A percentile compares a stretch with the other conserved stretches of the same genome.
These are phyloP conservation scores for Dipodomys merriami DNA, from an alignment of 2,113 vertebrate species.

Conservation along the genomic window DNA sequence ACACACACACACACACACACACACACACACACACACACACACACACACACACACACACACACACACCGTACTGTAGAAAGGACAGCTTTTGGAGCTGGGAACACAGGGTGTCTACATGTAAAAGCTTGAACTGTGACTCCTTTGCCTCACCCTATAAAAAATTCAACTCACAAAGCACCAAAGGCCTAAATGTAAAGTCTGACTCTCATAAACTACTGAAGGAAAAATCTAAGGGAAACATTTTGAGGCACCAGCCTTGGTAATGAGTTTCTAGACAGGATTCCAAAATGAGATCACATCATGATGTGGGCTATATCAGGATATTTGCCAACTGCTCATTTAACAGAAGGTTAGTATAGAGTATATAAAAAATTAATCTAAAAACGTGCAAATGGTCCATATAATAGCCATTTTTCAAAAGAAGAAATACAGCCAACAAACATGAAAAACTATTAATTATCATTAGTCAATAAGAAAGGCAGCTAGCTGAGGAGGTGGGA, in stretches of 20 bases:
- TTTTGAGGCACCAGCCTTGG: neutral
- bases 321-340: neutral
- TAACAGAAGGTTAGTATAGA: neutral
- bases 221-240: neutral
- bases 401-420: neutral
- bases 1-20: neutral
- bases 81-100: neutral
- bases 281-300: neutral
- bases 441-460: neutral
- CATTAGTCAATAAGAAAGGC: neutral
- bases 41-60: neutral
- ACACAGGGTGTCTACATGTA: neutral
- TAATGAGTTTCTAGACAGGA: neutral
- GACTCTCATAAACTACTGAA: neutral
- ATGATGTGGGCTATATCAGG: neutral
- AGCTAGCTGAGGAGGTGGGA: too few relatives aligned
- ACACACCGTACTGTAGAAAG: neutral
- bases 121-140: neutral
- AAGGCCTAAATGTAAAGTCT: neutral
- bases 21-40: too few relatives aligned
- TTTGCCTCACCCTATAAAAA: neutral
- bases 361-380: neutral
- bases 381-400: neutral
- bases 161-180: neutral
- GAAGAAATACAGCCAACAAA: neutral